Percentiles rank a stretch among this genome's conserved stretches.
These are phyloP conservation scores for Biston betularia DNA, from an alignment of 2,888 invertebrate species.

Conservation along the genomic window DNA sequence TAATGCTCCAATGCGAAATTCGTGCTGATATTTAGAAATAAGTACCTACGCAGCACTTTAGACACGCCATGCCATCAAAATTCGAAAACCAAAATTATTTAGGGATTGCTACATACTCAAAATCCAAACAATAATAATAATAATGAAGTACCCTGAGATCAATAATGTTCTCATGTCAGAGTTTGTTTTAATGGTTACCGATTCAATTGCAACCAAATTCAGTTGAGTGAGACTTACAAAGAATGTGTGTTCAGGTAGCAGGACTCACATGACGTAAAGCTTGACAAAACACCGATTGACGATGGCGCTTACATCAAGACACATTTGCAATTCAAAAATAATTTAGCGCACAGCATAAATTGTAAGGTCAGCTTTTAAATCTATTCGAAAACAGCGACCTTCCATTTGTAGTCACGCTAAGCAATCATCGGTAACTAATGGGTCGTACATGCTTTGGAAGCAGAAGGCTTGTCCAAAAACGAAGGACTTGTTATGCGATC, in stretches of 20 bases:
- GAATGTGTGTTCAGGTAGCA: not conserved
- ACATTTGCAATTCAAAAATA: constrained; percentile 28
- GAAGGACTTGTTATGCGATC: constrained; percentile 47
- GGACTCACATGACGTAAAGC: constrained; percentile 12
- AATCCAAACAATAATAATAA: not conserved
- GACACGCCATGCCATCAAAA: constrained; percentile 18
- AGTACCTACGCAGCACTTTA: constrained; percentile 16
- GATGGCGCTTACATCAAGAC: constrained; percentile 20
- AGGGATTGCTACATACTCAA: not conserved
- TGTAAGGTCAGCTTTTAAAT: constrained; percentile 41
- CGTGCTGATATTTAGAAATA: constrained; percentile 46
- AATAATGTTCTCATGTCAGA: not conserved
- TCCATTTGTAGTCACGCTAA: constrained; percentile 40
- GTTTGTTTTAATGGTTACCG: constrained; percentile 1
- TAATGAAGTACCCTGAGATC: not conserved
- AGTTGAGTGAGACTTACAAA: not conserved
- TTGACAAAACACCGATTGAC: constrained; percentile 13
- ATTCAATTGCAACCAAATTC: not conserved
- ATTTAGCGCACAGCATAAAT: constrained; percentile 29
- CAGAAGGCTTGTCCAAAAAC: constrained; percentile 38
- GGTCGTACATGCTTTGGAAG: constrained; percentile 37
- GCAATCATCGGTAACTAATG: constrained; percentile 46
- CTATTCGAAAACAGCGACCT: constrained; percentile 43
- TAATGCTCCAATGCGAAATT: constrained; percentile 35
- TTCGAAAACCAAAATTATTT: not conserved